phyloP scores from a whole-genome alignment of 2,888 invertebrate species.

The Baccha elongata region DNA sequence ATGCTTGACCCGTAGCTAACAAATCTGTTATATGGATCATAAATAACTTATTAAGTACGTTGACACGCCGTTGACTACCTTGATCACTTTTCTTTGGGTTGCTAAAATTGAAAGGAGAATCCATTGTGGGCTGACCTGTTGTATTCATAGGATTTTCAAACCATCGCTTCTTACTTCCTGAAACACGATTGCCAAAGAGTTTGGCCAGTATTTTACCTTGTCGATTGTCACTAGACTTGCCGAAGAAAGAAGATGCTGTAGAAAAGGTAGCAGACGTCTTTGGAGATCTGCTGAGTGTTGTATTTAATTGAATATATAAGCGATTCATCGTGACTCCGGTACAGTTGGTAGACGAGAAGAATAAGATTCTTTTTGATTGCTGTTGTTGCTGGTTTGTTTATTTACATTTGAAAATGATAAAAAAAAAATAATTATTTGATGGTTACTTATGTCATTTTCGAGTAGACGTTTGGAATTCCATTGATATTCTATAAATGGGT shows the following conservation, averaged over 20 bases:
- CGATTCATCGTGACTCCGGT: slow-evolving; percentile 38
- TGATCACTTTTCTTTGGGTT: slow-evolving; percentile 47
- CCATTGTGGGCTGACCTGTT: slow-evolving; percentile 45
- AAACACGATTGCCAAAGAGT: slow-evolving; percentile 78
- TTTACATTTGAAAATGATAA: slow-evolving; percentile 78
- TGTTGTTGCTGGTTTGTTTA: background rate
- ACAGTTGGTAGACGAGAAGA: background rate
- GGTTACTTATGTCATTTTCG: slow-evolving; percentile 85
- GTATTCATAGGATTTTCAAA: slow-evolving; percentile 75
- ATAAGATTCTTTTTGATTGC: background rate
- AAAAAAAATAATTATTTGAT: slow-evolving; percentile 84
- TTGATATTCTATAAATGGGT: no score
- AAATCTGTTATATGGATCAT: slow-evolving; percentile 91
- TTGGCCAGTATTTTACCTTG: slow-evolving; percentile 80
- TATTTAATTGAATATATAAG: background rate
- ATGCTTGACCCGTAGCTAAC: slow-evolving; percentile 88
- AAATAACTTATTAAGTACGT: slow-evolving; percentile 90
- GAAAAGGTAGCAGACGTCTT: slow-evolving; percentile 8
- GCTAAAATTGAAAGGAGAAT: slow-evolving; percentile 45
- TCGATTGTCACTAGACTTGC: slow-evolving; percentile 50
- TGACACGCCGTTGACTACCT: slow-evolving; percentile 83
- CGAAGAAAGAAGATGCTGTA: background rate
- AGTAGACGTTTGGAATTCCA: no score
- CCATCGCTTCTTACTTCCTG: slow-evolving; percentile 80
- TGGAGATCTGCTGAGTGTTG: background rate